Percentiles rank a stretch among this genome's conserved stretches.
These are phyloP conservation scores for Alligator sinensis DNA, from an alignment of 2,113 vertebrate species.

Conservation along the genomic window DNA sequence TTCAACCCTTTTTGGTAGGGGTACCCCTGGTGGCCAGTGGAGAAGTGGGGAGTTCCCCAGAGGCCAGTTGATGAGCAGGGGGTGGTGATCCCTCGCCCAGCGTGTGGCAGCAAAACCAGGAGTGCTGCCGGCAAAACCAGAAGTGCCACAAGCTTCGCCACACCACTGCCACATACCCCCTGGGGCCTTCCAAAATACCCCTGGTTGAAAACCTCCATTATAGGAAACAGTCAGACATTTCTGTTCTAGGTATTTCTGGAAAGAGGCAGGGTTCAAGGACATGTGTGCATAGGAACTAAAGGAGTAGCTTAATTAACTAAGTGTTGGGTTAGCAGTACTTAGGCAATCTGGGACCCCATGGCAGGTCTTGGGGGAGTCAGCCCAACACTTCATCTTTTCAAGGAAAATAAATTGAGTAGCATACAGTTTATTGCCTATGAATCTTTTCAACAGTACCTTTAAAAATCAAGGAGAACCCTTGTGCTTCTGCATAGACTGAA, in stretches of 20 bases:
- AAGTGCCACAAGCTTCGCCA: no score
- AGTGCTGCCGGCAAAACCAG: no score
- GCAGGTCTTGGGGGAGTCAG: neutral
- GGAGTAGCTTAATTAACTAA: neutral
- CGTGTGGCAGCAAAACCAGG: no score
- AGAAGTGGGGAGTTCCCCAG: no score
- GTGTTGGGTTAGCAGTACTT: neutral
- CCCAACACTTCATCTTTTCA: neutral
- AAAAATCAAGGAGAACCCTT: neutral
- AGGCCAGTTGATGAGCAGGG: no score
- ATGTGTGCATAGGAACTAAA: rapidly evolving
- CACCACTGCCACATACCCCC: no score
- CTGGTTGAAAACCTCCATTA: no score
- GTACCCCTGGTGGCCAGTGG: no score
- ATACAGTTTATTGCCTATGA: neutral
- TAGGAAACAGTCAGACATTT: neutral
- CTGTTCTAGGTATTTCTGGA: neutral
- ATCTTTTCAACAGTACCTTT: neutral
- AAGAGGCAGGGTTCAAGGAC: neutral
- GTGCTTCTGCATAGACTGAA: neutral
- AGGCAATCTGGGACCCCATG: neutral
- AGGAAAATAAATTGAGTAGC: neutral
- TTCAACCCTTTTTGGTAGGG: neutral
- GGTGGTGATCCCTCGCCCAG: no score
- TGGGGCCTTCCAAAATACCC: no score